Base-by-base conservation (phyloP, 2,797 vertebrate species). In the Pangasius mekongensis region DNA sequence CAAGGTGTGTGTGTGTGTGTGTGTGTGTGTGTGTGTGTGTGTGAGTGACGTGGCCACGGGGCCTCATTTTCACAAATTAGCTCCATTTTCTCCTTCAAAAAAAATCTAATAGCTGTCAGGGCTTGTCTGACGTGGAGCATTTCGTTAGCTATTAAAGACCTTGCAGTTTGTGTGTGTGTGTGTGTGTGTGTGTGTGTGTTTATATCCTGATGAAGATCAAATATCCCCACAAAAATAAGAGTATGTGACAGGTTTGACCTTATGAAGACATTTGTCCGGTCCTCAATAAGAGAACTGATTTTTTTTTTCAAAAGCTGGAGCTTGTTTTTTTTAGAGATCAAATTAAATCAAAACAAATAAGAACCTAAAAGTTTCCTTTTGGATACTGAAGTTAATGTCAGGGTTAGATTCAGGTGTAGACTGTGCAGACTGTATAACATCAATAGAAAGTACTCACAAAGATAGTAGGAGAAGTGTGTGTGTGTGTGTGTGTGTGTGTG, bases 1-100 rank as follows among this genome's bases (percentile, higher is more conserved):
- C 86, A 87, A 94, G 91, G 93, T 92, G 92, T 91, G 93, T 87
- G 84, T 74, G 86, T 73, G 86, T 83, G 86, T 69, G 86, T 58
- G 76, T 91, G 93, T 87, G 84, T 74, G 93, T 92, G 92, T 91
- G 93, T 87, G 84, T 74, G 85, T 18, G 71, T 10, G 69, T 9
- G 69, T 22, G 49, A 49, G n/a, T 33, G 92, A 89, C 88, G 89
- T 92, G 91, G 93, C 94, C 89, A 91, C 89, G 86, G 91, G 93
- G 94, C 93, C 88, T 92, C 89, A 93, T 95, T 95, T 93, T 93
- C 94, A 94, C 92, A 94, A 95, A 94, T 94, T 94, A 94, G 92
- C 93, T 84, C 93, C 92, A 92, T 93, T 94, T 94, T 90, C 92
- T 86, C 91, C 91, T 89, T 91, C 91, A 62, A 47, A 92, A 93